These are phyloP conservation scores for Vanessa cardui DNA, from an alignment of 2,888 invertebrate species.

Conservation along the genomic window DNA sequence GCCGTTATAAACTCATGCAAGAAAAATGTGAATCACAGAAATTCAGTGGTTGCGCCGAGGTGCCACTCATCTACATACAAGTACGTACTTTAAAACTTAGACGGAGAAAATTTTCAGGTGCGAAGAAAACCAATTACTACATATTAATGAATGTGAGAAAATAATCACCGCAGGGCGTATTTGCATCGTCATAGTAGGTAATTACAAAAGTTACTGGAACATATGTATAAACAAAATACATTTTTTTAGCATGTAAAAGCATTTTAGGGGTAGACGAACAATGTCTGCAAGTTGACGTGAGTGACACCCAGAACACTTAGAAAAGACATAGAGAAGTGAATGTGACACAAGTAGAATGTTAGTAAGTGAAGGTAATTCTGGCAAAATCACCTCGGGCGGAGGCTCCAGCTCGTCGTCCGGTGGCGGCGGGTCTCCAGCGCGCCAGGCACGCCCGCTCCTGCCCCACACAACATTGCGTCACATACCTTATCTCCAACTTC, in stretches of 20 bases:
- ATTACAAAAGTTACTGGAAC: neutral
- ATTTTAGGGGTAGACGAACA: neutral
- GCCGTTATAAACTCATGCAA: conserved; percentile 74
- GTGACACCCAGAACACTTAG: conserved; percentile 73
- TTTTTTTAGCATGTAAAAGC: neutral
- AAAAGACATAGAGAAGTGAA: conserved; percentile 70
- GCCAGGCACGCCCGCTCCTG: conserved; percentile 79
- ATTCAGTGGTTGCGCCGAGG: conserved; percentile 62
- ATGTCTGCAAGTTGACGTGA: conserved; percentile 50
- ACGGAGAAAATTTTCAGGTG: conserved; percentile 27
- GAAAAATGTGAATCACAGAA: conserved; percentile 54
- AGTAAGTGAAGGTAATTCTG: conserved; percentile 79
- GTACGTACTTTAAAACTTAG: conserved; percentile 16
- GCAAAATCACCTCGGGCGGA: conserved; percentile 82
- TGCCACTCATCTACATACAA: conserved; percentile 58
- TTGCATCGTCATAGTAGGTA: neutral
- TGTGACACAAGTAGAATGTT: conserved; percentile 60
- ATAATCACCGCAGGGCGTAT: conserved; percentile 10
- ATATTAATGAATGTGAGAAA: conserved; percentile 23
- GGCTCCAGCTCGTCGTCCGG: conserved; percentile 76
- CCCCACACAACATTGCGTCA: conserved; percentile 72
- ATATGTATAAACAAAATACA: neutral
- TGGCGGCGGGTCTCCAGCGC: conserved; percentile 69
- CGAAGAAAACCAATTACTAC: conserved; percentile 23
- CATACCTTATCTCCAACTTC: conserved; percentile 34